Evolutionary conservation across 2,113 vertebrate species (phyloP).

Genomic region (Cavia aperea): DNA sequence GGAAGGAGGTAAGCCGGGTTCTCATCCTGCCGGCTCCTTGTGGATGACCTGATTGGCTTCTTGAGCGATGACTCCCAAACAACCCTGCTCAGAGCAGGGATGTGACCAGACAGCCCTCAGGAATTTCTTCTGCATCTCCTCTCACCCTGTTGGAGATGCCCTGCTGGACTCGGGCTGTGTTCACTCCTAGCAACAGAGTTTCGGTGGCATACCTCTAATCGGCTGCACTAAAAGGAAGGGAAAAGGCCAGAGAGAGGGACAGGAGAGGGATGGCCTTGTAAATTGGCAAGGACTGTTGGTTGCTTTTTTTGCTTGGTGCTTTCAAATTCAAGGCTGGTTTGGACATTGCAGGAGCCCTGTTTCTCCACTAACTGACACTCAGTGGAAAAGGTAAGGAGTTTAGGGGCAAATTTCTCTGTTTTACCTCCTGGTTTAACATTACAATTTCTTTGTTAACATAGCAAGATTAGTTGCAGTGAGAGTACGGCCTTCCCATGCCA

Average conservation of each 20-base stretch:
- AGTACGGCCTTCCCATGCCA: conserved; percentile 40
- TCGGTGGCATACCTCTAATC: conserved; percentile 22
- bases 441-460: conserved; percentile 69
- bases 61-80: not conserved
- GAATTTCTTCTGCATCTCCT: not conserved
- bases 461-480: conserved; percentile 67
- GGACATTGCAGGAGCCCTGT: conserved; percentile 3
- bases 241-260: not conserved
- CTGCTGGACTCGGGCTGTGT: not conserved
- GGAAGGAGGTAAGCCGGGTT: not conserved
- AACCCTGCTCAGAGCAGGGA: not conserved
- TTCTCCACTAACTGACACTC: conserved; percentile 38
- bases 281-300: conserved; percentile 63
- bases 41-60: not conserved
- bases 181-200: conserved; percentile 46
- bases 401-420: not conserved
- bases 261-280: conserved; percentile 58
- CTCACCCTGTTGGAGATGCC: not conserved
- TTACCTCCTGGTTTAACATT: conserved; percentile 64
- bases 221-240: conserved; percentile 5
- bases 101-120: not conserved
- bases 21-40: not conserved
- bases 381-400: conserved; percentile 50
- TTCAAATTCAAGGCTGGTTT: conserved; percentile 64
- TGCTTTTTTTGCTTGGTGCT: conserved; percentile 23